Conservation (phyloP, 2,797 vertebrate species). For the Scolopax rusticola region DNA sequence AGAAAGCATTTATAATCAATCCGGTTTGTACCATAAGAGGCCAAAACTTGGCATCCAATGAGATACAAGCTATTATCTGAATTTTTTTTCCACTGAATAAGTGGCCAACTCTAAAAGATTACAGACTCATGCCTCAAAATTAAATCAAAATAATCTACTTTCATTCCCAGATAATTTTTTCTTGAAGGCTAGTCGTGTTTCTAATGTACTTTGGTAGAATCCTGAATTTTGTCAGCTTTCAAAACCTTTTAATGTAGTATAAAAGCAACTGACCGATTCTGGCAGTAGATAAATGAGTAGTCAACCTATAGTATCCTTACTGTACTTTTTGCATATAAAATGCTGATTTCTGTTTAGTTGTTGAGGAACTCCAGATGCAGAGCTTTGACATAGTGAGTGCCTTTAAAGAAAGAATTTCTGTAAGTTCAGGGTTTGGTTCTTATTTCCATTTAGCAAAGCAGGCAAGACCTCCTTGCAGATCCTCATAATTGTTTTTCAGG, state of each 20-base stretch:
- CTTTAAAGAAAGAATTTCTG: neutral
- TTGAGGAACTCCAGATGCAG: conserved; percentile 19
- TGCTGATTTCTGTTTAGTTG: neutral
- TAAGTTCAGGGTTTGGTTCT: neutral
- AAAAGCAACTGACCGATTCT: conserved; percentile 1
- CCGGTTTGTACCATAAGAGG: neutral
- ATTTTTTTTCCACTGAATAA: neutral
- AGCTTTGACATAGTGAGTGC: neutral
- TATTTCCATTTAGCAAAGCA: neutral
- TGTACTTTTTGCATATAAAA: neutral
- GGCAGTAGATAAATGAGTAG: neutral
- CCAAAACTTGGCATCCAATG: neutral
- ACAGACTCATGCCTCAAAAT: neutral
- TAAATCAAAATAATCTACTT: neutral
- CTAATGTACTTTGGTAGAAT: neutral
- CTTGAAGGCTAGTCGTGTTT: neutral
- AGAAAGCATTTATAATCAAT: neutral
- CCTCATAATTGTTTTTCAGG: neutral
- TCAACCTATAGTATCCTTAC: neutral
- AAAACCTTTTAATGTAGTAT: neutral
- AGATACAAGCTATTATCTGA: neutral
- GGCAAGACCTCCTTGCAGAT: neutral
- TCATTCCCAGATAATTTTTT: neutral
- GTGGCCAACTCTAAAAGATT: neutral
- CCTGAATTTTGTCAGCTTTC: neutral